Percentiles rank a stretch among this genome's conserved stretches.
phyloP scores from a whole-genome alignment of 2,113 vertebrate species.

The Thymallus thymallus region DNA sequence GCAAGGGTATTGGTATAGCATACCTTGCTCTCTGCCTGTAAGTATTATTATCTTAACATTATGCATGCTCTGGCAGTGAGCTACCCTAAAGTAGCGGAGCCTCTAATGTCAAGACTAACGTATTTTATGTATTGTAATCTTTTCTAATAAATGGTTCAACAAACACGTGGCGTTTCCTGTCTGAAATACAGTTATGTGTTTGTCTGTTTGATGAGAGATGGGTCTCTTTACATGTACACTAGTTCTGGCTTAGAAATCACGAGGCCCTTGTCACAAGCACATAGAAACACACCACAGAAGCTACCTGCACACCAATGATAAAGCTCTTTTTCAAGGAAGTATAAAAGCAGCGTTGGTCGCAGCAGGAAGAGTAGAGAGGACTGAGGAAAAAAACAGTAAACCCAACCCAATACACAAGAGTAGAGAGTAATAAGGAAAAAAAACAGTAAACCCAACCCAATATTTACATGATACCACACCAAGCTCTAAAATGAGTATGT shows the following conservation, averaged over 20 bases:
- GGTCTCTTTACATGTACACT: conserved; percentile 9
- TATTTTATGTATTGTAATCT: too few species aligned
- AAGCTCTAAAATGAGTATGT: background rate
- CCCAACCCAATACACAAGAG: conserved; percentile 16
- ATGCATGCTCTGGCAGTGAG: too few species aligned
- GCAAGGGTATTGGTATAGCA: too few species aligned
- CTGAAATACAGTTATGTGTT: conserved; percentile 22
- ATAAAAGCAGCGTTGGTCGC: conserved; percentile 43
- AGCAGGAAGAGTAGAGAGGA: conserved; percentile 38
- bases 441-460: background rate
- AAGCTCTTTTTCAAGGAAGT: conserved; percentile 60
- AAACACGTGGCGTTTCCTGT: too few species aligned
- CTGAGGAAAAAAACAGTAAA: background rate
- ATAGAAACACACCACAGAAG: conserved; percentile 38
- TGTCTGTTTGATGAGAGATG: conserved; percentile 19
- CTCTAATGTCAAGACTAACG: too few species aligned
- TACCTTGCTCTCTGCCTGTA: too few species aligned
- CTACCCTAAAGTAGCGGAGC: too few species aligned
- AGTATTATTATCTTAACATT: too few species aligned
- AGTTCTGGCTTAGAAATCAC: conserved; percentile 9
- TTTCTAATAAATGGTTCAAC: too few species aligned
- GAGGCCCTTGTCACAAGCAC: background rate
- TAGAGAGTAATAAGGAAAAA: conserved; percentile 12
- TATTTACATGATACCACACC: background rate
- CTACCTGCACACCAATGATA: conserved; percentile 35